Evolutionary conservation across 2,113 vertebrate species (phyloP).

Genomic region (Mormyrus lacerda): DNA sequence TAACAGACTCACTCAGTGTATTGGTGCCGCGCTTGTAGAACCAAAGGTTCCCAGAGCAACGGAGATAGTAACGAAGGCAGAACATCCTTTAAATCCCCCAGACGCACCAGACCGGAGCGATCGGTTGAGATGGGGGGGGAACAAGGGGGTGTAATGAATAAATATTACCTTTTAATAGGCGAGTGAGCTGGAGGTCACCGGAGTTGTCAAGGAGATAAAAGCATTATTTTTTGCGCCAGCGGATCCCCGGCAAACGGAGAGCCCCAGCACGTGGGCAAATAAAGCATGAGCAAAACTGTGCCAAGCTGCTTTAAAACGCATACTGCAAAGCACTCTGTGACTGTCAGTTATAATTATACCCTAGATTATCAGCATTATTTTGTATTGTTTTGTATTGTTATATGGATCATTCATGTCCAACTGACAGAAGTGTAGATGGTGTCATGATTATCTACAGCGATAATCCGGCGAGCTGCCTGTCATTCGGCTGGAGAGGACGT

Average conservation of each 20-base stretch:
- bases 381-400: neutral
- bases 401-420: neutral
- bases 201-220: slow-evolving; percentile 9
- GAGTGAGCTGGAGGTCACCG: neutral
- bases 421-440: neutral
- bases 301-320: neutral
- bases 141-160: slow-evolving; percentile 17
- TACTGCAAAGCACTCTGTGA: neutral
- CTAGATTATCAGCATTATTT: neutral
- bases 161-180: slow-evolving; percentile 6
- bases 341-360: neutral
- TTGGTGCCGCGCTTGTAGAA: neutral
- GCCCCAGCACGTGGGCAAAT: neutral
- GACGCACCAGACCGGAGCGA: neutral
- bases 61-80: neutral
- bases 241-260: neutral
- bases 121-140: neutral
- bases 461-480: neutral
- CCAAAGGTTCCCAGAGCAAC: neutral
- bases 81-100: neutral
- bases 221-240: neutral
- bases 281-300: neutral
- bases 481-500: neutral
- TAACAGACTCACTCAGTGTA: neutral
- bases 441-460: neutral